A percentile compares a stretch with the other conserved stretches of the same genome.
phyloP scores from a whole-genome alignment of 2,888 invertebrate species.

The Cecidostiba fungosa region DNA sequence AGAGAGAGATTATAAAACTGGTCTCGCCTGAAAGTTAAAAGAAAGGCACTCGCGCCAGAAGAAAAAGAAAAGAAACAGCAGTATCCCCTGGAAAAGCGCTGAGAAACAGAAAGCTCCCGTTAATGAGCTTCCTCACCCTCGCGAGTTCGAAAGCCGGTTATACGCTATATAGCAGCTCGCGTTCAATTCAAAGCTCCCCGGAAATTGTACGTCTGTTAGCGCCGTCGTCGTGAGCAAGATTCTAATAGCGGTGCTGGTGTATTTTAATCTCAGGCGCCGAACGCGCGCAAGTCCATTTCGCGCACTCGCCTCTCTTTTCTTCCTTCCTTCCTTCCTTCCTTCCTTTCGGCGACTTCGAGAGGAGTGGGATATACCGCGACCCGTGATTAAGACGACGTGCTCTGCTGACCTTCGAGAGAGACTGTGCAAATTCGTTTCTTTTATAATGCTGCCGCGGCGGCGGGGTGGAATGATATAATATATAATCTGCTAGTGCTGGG shows the following conservation, averaged over 20 bases:
- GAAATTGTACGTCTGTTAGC: slow-evolving; percentile 78
- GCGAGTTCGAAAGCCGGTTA: slow-evolving; percentile 76
- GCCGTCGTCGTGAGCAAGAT: slow-evolving; percentile 66
- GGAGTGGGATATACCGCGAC: background rate
- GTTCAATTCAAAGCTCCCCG: slow-evolving; percentile 77
- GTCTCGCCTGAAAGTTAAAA: slow-evolving; percentile 42
- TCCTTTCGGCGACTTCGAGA: background rate
- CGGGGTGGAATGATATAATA: background rate
- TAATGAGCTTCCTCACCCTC: slow-evolving; percentile 80
- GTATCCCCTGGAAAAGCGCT: slow-evolving; percentile 36
- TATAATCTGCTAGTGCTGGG: background rate
- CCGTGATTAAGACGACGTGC: slow-evolving; percentile 62
- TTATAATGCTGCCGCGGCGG: background rate
- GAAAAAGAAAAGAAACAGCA: background rate
- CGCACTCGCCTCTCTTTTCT: slow-evolving; percentile 32
- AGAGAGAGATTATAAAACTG: slow-evolving; percentile 47
- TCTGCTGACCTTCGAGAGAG: slow-evolving; percentile 56
- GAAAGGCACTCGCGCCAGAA: slow-evolving; percentile 37
- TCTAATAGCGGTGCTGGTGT: slow-evolving; percentile 75
- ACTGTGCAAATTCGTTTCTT: too few relatives aligned
- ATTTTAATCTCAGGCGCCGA: slow-evolving; percentile 73
- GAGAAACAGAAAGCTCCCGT: slow-evolving; percentile 76
- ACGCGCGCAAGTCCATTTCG: slow-evolving; percentile 70
- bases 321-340: background rate
- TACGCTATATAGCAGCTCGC: slow-evolving; percentile 69